Base-by-base conservation (phyloP, 2,113 vertebrate species). In the Tringa solitaria region DNA sequence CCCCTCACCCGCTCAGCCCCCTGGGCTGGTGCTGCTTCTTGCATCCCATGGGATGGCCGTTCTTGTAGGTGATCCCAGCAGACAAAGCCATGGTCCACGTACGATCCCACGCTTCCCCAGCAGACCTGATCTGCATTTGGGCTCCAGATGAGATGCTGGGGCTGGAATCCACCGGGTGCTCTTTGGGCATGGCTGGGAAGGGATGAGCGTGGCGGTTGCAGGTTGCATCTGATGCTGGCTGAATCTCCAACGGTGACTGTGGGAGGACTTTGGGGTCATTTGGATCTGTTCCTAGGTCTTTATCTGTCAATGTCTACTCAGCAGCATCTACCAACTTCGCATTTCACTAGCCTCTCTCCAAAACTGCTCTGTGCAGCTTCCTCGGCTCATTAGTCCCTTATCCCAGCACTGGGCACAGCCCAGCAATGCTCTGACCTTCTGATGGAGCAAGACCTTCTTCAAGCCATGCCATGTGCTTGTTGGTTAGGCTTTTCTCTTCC, bases 171-270 rank as follows among this genome's bases (percentile, higher is more conserved):
- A 4, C 4, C 2, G 0, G 33, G 10, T 32, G 39, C 24, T 54
- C 19, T 0, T 4, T 21, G 68, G 45, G 32, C 43, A 14, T 0
- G 8, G 54, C 63, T 41, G 83, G 68, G 69, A 51, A 43, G 60
- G 73, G 59, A 1, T 0, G 0, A 51, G 14, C 1, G 4, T 4
- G 7, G 41, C 0, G 0, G 7, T 1, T 3, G 8, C 18, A 10
- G 45, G 17, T 56, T 27, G 32, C 17, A 3, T n/a, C 30, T 35
- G 10, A 4, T 1, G 8, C n/a, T 32, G 54, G 35, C 6, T 35
- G 83, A 20, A 33, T 51, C 28, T 4, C 0, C 2, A 64, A 54
- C 3, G 0, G 35, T 45, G 79, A 30, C 1, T 4, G 4, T 20
- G 41, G 88, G 45, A 41, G 83, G 50, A 41, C 14, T 76, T 61